Conservation (phyloP, 2,113 vertebrate genomes). For the Rhipidura dahli region DNA sequence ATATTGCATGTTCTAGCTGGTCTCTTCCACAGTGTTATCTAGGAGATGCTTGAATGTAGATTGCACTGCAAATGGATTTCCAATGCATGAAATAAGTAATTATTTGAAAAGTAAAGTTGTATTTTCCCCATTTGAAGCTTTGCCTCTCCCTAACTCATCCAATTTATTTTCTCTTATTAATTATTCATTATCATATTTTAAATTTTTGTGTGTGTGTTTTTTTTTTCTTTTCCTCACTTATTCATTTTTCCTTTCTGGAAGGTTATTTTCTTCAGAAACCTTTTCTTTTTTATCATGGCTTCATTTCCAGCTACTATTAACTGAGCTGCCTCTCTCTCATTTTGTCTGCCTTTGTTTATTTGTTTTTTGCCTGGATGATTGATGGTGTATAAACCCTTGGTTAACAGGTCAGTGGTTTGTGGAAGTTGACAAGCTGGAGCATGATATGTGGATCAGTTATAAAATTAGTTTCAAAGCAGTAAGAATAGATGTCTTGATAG, state of each 20-base stretch:
- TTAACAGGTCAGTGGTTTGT: slow-evolving; percentile 3
- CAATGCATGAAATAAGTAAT: background rate
- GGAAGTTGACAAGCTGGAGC: background rate
- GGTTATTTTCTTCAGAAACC: background rate
- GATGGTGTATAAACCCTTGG: background rate
- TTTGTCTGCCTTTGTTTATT: background rate
- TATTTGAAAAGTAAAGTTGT: background rate
- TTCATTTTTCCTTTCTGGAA: background rate
- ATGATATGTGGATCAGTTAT: background rate
- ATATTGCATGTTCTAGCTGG: background rate
- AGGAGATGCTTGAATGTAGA: background rate
- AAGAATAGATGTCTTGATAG: background rate
- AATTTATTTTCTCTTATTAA: background rate
- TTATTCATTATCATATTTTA: background rate
- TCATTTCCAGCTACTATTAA: background rate
- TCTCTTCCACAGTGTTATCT: background rate
- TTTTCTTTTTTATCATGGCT: background rate
- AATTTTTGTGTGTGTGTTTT: background rate
- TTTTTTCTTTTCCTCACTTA: background rate
- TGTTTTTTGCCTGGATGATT: background rate
- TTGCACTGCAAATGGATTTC: background rate
- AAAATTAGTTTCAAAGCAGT: background rate
- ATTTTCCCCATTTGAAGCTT: background rate
- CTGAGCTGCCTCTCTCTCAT: background rate
- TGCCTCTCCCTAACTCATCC: background rate